Evolutionary conservation across 2,888 invertebrate species (phyloP), one percentile per base, ranked within the genome.

Genomic region (Apamea sordens): DNA sequence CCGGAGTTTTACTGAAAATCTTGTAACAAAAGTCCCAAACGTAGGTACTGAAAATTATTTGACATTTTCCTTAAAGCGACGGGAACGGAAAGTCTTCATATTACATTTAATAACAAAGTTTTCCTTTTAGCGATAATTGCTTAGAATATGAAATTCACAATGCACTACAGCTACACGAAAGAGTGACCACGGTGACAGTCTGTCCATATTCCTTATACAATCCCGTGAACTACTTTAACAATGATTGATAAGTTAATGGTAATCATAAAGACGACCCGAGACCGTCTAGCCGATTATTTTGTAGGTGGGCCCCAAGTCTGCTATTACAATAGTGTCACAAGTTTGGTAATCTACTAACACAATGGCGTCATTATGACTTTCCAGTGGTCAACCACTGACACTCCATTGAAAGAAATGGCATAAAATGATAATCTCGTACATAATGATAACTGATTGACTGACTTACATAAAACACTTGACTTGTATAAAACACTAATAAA

Each of bases 241-340:
- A 82, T 64, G 28, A 32, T 50, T 59, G 47, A 64, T 56, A 59
- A 64, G 28, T n/a, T 59, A 80, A 65, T 81, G 72, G 65, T 73
- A 41, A 21, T 50, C 24, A 64, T 59, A 50, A 71, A 50, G 65
- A 59, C 82, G 68, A 64, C 78, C 77, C 83, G 56, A 78, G 67
- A 59, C 59, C 32, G 79, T 69, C 73, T 56, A 80, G 61, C 36
- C 47, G 53, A 70, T 65, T 76, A 81, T 65, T 82, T 82, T 70
- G 61, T 79, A 77, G 85, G 85, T 72, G n/a, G n/a, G n/a, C n/a
- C n/a, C n/a, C n/a, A n/a, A n/a, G n/a, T n/a, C n/a, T n/a, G n/a
- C n/a, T n/a, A n/a, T n/a, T n/a, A n/a, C n/a, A n/a, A n/a, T n/a
- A n/a, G n/a, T n/a, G n/a, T n/a, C n/a, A n/a, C n/a, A n/a, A n/a